phyloP scores from a whole-genome alignment of 2,113 vertebrate genomes.

The Campylorhamphus procurvoides region DNA sequence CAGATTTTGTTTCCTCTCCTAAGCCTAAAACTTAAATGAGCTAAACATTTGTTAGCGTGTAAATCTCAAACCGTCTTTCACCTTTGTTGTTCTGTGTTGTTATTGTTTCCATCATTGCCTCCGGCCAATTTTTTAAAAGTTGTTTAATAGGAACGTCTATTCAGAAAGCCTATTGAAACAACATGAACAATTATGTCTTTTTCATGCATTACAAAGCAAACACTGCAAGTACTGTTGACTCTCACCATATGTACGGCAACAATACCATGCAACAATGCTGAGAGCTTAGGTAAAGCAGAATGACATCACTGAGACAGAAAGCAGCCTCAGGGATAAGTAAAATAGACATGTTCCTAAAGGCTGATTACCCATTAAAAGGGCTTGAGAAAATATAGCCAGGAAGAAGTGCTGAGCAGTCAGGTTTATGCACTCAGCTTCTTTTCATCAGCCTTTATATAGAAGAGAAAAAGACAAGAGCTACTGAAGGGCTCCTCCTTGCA shows the following conservation, averaged over 20 bases:
- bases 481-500: not conserved
- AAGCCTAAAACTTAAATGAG: not conserved
- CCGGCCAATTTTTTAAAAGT: not conserved
- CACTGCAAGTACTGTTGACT: not conserved
- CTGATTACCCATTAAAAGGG: not conserved
- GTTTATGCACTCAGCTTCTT: not conserved
- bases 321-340: not conserved
- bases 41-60: not conserved
- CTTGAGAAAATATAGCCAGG: slow-evolving; percentile 8
- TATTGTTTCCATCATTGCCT: not conserved
- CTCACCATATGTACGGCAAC: not conserved
- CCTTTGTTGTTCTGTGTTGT: not conserved
- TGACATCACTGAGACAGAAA: not conserved
- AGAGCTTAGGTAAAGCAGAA: not conserved
- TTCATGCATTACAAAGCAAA: slow-evolving; percentile 1
- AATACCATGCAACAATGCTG: not conserved
- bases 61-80: not conserved
- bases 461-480: not conserved
- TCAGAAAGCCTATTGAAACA: slow-evolving; percentile 23
- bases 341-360: not conserved
- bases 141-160: not conserved
- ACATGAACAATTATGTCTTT: not conserved
- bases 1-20: not conserved
- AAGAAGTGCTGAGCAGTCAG: not conserved
- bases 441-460: not conserved